Percentiles rank a stretch among this genome's conserved stretches.
These are phyloP conservation scores for Ichneumon xanthorius DNA, from an alignment of 2,888 invertebrate species.

Conservation along the genomic window DNA sequence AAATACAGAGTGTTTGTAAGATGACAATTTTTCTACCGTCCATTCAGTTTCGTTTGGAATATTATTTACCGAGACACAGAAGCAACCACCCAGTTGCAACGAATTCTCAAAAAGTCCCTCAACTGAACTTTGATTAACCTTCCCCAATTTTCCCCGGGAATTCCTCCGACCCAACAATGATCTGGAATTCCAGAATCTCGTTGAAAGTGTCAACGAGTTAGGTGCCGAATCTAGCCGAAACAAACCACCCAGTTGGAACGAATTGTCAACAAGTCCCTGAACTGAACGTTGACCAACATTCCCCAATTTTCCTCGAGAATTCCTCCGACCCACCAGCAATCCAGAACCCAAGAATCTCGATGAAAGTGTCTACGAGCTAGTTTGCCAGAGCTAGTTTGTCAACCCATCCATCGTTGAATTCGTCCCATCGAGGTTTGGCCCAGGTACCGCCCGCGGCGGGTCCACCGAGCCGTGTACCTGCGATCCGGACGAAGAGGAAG, in stretches of 20 bases:
- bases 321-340: background rate
- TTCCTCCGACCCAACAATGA: background rate
- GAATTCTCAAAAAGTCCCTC: no score
- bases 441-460: background rate
- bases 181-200: no score
- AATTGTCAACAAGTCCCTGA: no score
- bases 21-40: background rate
- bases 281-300: background rate
- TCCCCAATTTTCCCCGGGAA: background rate
- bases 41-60: background rate
- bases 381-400: background rate
- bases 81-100: background rate
- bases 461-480: background rate
- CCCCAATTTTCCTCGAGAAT: background rate
- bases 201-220: no score
- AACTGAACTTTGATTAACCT: background rate
- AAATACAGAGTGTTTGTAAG: no score
- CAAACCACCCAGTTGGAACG: no score
- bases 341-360: constrained; percentile 5
- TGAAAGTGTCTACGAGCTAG: constrained; percentile 24
- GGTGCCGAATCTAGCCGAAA: no score
- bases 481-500: background rate
- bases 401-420: constrained; percentile 21
- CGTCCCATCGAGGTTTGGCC: background rate
- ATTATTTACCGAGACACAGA: background rate